Evolutionary conservation across 2,113 vertebrate species (phyloP).

Genomic region (Hyaena hyaena): DNA sequence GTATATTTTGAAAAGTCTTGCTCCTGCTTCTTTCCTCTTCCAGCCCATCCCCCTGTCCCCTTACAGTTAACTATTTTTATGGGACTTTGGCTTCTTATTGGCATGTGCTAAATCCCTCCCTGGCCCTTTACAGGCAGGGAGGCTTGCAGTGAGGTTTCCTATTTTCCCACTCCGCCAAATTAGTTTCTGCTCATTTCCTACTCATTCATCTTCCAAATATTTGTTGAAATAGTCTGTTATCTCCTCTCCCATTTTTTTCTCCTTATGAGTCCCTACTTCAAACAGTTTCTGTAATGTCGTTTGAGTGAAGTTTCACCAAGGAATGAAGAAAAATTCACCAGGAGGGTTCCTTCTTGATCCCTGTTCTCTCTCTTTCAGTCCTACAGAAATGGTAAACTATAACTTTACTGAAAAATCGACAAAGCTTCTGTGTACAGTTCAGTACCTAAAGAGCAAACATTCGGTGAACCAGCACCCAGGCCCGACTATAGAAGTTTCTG

Average conservation of each 20-base stretch:
- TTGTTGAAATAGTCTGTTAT: background rate
- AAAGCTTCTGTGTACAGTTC: background rate
- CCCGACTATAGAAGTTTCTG: background rate
- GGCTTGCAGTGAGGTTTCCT: background rate
- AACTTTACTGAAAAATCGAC: background rate
- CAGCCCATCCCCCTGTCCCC: accelerated
- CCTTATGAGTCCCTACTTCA: background rate
- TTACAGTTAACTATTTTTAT: background rate
- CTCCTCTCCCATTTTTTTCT: background rate
- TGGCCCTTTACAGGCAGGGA: background rate
- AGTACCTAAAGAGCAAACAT: background rate
- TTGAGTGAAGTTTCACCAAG: background rate
- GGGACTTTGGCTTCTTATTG: background rate
- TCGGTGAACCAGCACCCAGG: background rate
- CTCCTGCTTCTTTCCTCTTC: background rate
- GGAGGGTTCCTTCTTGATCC: background rate
- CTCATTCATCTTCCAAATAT: background rate
- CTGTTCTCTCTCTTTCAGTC: background rate
- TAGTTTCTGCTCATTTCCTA: background rate
- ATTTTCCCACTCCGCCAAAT: background rate
- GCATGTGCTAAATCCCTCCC: too few relatives aligned
- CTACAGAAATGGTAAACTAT: background rate
- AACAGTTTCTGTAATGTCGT: background rate
- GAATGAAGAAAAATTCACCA: background rate
- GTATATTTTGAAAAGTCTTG: background rate